Percentiles rank a stretch among this genome's conserved stretches.
These are phyloP conservation scores for Chelmon rostratus DNA, from an alignment of 2,797 vertebrate genomes.

Conservation along the genomic window DNA sequence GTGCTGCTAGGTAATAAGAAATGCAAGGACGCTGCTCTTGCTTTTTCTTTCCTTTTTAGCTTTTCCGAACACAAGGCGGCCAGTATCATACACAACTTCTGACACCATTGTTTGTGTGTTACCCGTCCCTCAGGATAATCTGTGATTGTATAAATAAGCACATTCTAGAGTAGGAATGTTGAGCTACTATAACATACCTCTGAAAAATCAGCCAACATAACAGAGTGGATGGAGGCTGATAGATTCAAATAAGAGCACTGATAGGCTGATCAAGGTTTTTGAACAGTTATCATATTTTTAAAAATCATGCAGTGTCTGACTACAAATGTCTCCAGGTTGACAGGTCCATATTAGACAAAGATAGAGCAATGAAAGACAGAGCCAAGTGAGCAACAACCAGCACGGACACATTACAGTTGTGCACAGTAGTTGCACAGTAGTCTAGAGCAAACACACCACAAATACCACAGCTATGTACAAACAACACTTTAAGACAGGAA, in stretches of 20 bases:
- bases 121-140: neutral
- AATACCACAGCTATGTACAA: constrained; percentile 21
- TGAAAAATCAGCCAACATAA: neutral
- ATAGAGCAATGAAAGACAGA: constrained; percentile 65
- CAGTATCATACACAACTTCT: neutral
- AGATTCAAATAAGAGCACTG: neutral
- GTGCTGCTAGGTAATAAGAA: too few relatives aligned
- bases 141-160: neutral
- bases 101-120: neutral
- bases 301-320: neutral
- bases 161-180: neutral
- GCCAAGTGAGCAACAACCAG: constrained; percentile 43
- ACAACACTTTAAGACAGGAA: constrained; percentile 16
- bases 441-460: constrained; percentile 36
- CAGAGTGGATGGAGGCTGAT: neutral
- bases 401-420: constrained; percentile 46
- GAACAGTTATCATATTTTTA: accelerated
- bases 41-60: too few relatives aligned
- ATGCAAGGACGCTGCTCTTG: too few relatives aligned
- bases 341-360: constrained; percentile 69
- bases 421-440: constrained; percentile 10
- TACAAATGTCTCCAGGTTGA: constrained; percentile 48
- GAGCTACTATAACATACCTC: too few relatives aligned
- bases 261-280: neutral
- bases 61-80: too few relatives aligned